phyloP scores from a whole-genome alignment of 2,113 vertebrate species.

The Artemisiospiza belli region DNA sequence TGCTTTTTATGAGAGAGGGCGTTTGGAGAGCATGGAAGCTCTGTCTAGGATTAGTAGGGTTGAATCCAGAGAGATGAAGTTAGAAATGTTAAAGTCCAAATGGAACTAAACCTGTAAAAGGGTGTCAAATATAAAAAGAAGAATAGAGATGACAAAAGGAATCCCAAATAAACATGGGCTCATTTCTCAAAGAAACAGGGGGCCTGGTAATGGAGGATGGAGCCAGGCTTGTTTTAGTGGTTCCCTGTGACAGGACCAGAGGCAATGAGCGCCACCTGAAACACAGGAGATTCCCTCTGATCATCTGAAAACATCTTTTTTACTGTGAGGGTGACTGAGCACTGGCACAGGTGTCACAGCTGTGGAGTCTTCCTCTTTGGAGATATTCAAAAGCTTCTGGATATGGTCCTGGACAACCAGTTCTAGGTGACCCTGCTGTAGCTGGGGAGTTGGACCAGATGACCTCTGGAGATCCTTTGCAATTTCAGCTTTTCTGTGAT shows the following conservation, averaged over 20 bases:
- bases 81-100: neutral
- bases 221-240: neutral
- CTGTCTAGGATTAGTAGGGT: too few species aligned
- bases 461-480: neutral
- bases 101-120: neutral
- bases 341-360: neutral
- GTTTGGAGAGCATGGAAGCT: neutral
- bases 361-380: neutral
- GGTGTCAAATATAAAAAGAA: neutral
- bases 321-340: neutral
- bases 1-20: neutral
- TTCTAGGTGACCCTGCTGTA: neutral
- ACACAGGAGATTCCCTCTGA: neutral
- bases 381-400: neutral
- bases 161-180: neutral
- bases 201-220: rapidly evolving
- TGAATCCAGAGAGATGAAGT: neutral
- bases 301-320: neutral
- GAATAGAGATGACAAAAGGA: neutral
- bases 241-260: neutral
- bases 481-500: neutral
- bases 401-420: neutral
- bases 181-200: neutral
- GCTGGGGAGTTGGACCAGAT: neutral
- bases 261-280: neutral